These are phyloP conservation scores for Nipponia nippon DNA, from an alignment of 2,113 vertebrate species.

Conservation along the genomic window DNA sequence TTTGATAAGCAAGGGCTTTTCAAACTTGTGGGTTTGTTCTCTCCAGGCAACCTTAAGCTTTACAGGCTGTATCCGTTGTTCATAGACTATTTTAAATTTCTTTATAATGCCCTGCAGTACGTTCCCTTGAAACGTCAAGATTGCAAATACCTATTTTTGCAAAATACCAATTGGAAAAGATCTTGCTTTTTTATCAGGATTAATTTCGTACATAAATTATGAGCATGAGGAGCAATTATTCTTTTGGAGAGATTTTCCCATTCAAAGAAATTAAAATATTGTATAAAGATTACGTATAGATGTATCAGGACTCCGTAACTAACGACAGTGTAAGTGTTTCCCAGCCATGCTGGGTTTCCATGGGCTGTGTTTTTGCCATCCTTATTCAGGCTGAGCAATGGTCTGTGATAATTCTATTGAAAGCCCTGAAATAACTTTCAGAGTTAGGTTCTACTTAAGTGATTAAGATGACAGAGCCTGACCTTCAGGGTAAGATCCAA, in stretches of 20 bases:
- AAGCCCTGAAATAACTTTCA: background rate
- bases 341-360: background rate
- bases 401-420: background rate
- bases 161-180: background rate
- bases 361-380: background rate
- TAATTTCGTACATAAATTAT: background rate
- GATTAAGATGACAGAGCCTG: background rate
- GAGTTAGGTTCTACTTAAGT: background rate
- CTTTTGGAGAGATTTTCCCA: background rate
- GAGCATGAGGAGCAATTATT: background rate
- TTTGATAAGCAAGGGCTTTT: background rate
- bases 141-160: background rate
- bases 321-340: accelerated
- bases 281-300: background rate
- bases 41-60: background rate
- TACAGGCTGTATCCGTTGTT: background rate
- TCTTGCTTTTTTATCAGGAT: background rate
- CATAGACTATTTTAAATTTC: background rate
- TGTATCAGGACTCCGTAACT: background rate
- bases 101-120: background rate
- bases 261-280: background rate
- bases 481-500: background rate
- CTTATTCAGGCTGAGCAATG: background rate
- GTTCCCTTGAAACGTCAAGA: background rate
- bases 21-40: background rate